Evolutionary conservation across 2,113 vertebrate species (phyloP).

Genomic region (Xenopus borealis): DNA sequence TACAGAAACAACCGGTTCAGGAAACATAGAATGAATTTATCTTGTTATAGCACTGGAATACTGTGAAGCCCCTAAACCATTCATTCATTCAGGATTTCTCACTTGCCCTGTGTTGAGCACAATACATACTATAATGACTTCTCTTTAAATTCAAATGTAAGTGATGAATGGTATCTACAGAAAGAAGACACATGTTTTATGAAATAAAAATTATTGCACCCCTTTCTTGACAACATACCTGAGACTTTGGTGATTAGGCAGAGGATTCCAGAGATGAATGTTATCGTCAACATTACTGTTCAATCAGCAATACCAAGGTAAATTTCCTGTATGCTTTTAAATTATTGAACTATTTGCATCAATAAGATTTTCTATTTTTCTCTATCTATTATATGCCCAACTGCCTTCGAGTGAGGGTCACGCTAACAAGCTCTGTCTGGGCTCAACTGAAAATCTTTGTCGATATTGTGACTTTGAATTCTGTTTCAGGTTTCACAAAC

Average conservation of each 20-base stretch:
- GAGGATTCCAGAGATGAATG: constrained; percentile 56
- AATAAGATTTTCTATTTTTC: constrained; percentile 44
- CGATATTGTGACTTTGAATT: constrained; percentile 63
- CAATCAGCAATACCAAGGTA: constrained; percentile 41
- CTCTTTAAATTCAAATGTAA: too few relatives aligned
- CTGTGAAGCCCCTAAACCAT: too few relatives aligned
- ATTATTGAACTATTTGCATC: background rate
- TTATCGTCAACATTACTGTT: constrained; percentile 56
- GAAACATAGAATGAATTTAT: too few relatives aligned
- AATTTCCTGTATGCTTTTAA: background rate
- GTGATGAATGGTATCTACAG: too few relatives aligned
- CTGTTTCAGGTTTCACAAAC: constrained; percentile 68
- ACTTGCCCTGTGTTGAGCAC: too few relatives aligned
- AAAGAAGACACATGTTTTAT: too few relatives aligned
- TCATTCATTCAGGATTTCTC: too few relatives aligned
- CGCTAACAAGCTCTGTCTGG: too few relatives aligned
- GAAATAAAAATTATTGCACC: background rate
- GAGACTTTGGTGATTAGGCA: constrained; percentile 50
- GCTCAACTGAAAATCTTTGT: constrained; percentile 54
- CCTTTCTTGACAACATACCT: constrained; percentile 62
- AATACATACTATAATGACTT: too few relatives aligned
- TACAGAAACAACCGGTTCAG: too few relatives aligned
- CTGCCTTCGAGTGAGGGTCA: too few relatives aligned
- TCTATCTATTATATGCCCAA: background rate
- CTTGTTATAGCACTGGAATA: too few relatives aligned